Evolutionary conservation across 2,113 vertebrate genomes (phyloP).

Genomic region (Penelope pileata): DNA sequence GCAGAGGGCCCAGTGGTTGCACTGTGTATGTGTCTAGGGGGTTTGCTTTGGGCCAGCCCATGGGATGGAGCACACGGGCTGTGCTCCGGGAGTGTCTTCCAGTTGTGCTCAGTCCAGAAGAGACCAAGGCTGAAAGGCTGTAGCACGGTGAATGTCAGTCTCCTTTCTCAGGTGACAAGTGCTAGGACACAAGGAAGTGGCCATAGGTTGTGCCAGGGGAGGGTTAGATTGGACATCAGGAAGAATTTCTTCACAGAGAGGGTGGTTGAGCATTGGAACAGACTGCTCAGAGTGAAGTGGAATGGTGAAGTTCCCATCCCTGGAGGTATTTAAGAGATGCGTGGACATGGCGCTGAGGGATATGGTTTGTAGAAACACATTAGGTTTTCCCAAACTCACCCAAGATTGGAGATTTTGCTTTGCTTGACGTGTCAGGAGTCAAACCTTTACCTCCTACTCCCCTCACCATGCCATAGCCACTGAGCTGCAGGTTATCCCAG

Average conservation of each 20-base stretch:
- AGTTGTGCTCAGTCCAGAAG: neutral
- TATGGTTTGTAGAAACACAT: neutral
- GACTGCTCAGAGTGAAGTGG: too few species aligned
- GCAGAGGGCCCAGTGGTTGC: neutral
- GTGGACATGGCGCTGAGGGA: neutral
- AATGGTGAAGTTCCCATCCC: too few species aligned
- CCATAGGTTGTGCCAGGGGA: too few species aligned
- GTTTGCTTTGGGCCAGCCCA: neutral
- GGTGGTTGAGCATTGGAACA: too few species aligned
- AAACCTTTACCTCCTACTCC: neutral
- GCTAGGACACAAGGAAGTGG: too few species aligned
- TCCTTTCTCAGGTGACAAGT: too few species aligned
- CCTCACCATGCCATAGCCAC: neutral
- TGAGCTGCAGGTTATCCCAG: neutral
- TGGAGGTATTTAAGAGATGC: neutral
- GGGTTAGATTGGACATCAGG: too few species aligned
- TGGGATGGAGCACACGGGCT: neutral
- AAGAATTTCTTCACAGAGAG: too few species aligned
- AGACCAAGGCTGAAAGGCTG: neutral
- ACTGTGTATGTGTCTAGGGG: fast-evolving
- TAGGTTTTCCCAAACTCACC: neutral
- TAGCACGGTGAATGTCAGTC: too few species aligned
- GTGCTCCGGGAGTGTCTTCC: neutral
- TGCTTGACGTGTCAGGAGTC: neutral
- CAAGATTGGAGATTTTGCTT: neutral